Percentiles rank a stretch among this genome's conserved stretches.
phyloP scores from a whole-genome alignment of 1,140 invertebrate species.

The Drosophila sp. region DNA sequence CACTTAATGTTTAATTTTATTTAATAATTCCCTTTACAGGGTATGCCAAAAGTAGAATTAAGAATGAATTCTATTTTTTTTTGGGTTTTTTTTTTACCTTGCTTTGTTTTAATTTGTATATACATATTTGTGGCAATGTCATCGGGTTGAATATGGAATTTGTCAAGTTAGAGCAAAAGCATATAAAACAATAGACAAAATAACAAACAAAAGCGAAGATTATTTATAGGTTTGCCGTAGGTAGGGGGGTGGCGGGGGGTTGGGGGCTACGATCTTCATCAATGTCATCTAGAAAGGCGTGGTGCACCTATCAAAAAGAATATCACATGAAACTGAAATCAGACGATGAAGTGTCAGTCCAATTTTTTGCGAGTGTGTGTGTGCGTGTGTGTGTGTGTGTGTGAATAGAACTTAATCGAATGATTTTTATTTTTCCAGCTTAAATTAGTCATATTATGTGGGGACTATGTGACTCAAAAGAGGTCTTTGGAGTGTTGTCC shows the following conservation, averaged over 20 bases:
- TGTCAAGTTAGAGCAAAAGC: slow-evolving; percentile 12
- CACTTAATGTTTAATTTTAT: too few species aligned
- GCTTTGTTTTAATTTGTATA: background rate
- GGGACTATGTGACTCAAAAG: background rate
- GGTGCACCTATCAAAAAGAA: background rate
- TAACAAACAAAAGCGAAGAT: background rate
- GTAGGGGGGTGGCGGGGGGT: too few species aligned
- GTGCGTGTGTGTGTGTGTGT: too few species aligned
- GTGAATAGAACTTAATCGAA: slow-evolving; percentile 3
- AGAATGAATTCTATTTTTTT: background rate
- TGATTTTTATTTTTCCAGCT: slow-evolving; percentile 1
- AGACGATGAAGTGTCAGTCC: background rate
- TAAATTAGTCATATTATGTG: background rate
- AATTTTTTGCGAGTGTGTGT: too few species aligned
- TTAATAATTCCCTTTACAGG: background rate
- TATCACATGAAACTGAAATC: slow-evolving; percentile 10
- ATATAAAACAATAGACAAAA: slow-evolving; percentile 16
- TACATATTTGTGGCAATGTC: slow-evolving; percentile 33
- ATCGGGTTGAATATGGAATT: slow-evolving; percentile 50
- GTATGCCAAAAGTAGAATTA: background rate
- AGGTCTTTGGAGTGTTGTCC: background rate
- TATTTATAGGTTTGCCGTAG: background rate
- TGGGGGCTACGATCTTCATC: slow-evolving; percentile 7
- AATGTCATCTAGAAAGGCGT: background rate
- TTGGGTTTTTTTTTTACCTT: background rate